Evolutionary conservation across 2,888 invertebrate species (phyloP), one percentile per base, ranked within the genome.

Genomic region (Sinodicranocentrus sp.): DNA sequence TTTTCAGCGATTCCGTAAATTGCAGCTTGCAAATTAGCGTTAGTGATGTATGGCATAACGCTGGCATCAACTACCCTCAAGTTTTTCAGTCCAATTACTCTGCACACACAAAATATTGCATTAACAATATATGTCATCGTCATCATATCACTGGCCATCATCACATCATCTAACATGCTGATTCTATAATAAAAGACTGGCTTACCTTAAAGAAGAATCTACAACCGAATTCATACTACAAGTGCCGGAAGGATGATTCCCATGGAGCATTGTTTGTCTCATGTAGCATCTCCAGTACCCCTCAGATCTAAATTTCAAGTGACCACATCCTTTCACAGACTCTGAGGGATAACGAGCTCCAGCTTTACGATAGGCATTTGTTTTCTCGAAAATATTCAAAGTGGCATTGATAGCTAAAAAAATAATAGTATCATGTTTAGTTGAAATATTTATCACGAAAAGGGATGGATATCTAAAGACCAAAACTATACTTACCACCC

Each of bases 211-310:
- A 0, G 43, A 1, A 13, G 78, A 28, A 19, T 79, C 71, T 13
- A 79, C 79, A 21, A 79, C 79, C 0, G 79, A 59, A 0, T 13
- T 23, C 83, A 84, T 84, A 13, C 39, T 65, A 39, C 83, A 84
- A 0, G 68, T 67, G 17, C 67, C 65, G 1, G 28, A 57, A 25
- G 67, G 59, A 28, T 84, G 83, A 26, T 26, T 15, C 21, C 71
- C 77, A 15, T 13, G 5, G n/a, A 15, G 21, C 0, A 23, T 1
- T 1, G 6, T 39, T 0, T 67, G 39, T 10, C 52, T 26, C 1
- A 76, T 71, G 57, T 72, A 78, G 17, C 77, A 77, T 1, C 71
- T 26, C 77, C 77, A 84, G 25, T 78, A 84, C 1, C 43, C 21
- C 1, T 72, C 59, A 17, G 72, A 57, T 13, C 77, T 33, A 15